Evolutionary conservation across 2,797 vertebrate species (phyloP), one percentile per base, ranked within the genome.

Genomic region (Brachyalestes nurse): DNA sequence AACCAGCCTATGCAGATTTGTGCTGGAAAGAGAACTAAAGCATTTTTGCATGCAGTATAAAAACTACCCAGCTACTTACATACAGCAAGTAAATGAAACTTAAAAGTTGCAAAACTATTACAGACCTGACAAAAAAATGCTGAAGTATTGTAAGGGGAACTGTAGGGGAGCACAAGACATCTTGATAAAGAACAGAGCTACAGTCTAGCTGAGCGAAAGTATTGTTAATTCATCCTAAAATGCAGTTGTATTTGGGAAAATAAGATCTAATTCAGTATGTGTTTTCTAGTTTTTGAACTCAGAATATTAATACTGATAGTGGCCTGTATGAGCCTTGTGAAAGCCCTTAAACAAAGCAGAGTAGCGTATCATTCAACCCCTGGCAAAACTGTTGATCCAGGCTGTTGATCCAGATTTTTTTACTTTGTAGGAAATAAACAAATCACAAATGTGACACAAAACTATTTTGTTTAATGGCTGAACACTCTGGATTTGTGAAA

Each of bases 331-430:
- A 10, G 53, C 34, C n/a, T 66, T 67, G 61, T 66, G 49, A 64
- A 14, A 61, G 25, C 28, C 14, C 28, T 16, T 38, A 64, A 62
- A 16, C 25, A 34, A 16, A 64, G 7, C 4, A 2, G 25, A 60
- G 57, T 34, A 58, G 45, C 23, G 62, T 81, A 49, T 75, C 45
- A 66, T 70, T n/a, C n/a, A n/a, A n/a, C n/a, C n/a, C n/a, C n/a
- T n/a, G n/a, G n/a, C n/a, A n/a, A n/a, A n/a, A n/a, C n/a, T n/a
- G n/a, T n/a, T n/a, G n/a, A n/a, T n/a, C n/a, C n/a, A n/a, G n/a
- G n/a, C n/a, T n/a, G n/a, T n/a, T n/a, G n/a, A n/a, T n/a, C n/a
- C n/a, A n/a, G n/a, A n/a, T n/a, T n/a, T n/a, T n/a, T n/a, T n/a
- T n/a, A n/a, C n/a, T n/a, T n/a, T n/a, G n/a, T n/a, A n/a, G n/a